Evolutionary conservation across 1,140 invertebrate species (phyloP).

Genomic region (Drosophila quadrilineata): DNA sequence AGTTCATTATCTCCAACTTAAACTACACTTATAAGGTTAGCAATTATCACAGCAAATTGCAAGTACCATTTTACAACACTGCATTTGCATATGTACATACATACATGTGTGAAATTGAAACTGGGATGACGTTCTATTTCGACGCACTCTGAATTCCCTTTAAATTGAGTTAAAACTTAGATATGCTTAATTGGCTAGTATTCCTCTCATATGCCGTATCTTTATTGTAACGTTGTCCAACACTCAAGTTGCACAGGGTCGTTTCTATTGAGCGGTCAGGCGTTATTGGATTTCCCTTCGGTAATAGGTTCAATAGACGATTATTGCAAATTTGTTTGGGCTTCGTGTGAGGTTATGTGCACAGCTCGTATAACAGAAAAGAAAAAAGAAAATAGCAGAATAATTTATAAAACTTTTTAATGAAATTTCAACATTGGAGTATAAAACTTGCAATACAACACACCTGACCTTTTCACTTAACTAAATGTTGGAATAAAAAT

Average conservation of each 20-base stretch:
- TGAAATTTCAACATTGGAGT: slow-evolving; percentile 7
- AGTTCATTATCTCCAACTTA: not conserved
- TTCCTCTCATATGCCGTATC: not conserved
- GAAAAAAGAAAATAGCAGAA: no score
- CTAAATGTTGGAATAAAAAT: slow-evolving; percentile 14
- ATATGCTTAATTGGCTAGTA: no score
- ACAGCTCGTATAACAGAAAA: not conserved
- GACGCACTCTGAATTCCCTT: no score
- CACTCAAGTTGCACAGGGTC: slow-evolving; percentile 31
- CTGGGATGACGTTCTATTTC: no score
- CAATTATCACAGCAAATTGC: no score
- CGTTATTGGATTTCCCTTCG: slow-evolving; percentile 61
- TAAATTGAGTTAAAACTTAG: no score
- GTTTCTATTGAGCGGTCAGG: not conserved
- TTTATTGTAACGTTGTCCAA: slow-evolving; percentile 2
- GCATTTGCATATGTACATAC: no score
- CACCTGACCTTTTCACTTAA: slow-evolving; percentile 43
- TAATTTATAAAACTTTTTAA: no score
- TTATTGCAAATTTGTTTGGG: slow-evolving; percentile 53
- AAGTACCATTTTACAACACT: no score
- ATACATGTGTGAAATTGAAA: no score
- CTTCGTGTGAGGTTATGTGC: slow-evolving; percentile 50
- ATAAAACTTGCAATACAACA: not conserved
- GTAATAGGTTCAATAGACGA: slow-evolving; percentile 66
- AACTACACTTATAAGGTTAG: no score